Percentiles rank a stretch among this genome's conserved stretches.
These are phyloP conservation scores for Rhysida immarginata DNA, from an alignment of 1,140 invertebrate species.

Conservation along the genomic window DNA sequence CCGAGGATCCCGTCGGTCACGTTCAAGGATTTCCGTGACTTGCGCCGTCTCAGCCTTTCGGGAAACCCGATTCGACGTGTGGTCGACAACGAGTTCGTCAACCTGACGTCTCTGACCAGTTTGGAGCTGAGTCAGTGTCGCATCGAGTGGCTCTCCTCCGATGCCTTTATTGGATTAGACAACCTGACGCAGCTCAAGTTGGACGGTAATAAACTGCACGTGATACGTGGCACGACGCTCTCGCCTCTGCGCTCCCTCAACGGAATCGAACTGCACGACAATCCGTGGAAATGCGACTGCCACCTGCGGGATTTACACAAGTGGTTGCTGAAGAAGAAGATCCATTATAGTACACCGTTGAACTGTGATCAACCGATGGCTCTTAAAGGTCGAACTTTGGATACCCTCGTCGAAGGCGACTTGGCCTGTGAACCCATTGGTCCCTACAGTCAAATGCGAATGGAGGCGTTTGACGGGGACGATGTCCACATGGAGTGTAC, in stretches of 20 bases:
- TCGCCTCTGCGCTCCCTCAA: conserved; percentile 35
- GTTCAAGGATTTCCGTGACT: conserved; percentile 55
- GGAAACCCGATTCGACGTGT: conserved; percentile 67
- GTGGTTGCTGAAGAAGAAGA: conserved; percentile 66
- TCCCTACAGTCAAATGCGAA: not conserved
- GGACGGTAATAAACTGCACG: conserved; percentile 59
- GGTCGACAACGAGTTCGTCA: conserved; percentile 53
- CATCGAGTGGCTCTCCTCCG: conserved; percentile 52
- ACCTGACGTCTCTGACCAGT: conserved; percentile 57
- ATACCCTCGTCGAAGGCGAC: conserved; percentile 58
- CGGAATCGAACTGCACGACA: conserved; percentile 72
- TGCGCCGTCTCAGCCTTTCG: conserved; percentile 51
- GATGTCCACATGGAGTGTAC: conserved; percentile 69
- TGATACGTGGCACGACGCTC: conserved; percentile 26
- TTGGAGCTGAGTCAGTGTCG: conserved; percentile 68
- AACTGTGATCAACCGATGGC: conserved; percentile 38
- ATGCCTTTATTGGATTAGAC: conserved; percentile 59
- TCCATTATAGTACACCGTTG: conserved; percentile 59
- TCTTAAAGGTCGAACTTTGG: conserved; percentile 36
- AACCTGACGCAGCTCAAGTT: conserved; percentile 63
- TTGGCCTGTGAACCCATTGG: conserved; percentile 77
- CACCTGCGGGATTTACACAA: conserved; percentile 59
- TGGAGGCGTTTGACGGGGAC: conserved; percentile 49
- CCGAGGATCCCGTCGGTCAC: conserved; percentile 57
- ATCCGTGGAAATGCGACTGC: conserved; percentile 84